Evolutionary conservation across 2,888 invertebrate genomes (phyloP), one percentile per base, ranked within the genome.

Genomic region (Tanytarsus gracilentus): DNA sequence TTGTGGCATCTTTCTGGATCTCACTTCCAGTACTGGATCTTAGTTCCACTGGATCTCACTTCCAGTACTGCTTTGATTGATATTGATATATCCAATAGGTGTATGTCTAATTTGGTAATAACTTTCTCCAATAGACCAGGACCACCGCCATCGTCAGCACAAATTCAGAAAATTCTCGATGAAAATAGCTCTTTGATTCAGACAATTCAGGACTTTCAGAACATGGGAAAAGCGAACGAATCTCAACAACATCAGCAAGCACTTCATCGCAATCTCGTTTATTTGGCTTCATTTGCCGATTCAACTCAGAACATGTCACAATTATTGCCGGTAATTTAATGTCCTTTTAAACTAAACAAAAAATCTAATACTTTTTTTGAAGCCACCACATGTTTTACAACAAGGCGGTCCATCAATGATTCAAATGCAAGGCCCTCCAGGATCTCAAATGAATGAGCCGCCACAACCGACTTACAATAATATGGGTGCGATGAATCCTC

Each of bases 111-210:
- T 23, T 5, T 49, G n/a, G 8, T 40, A 36, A 55, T 40, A 26
- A 21, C 8, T 26, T 18, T 39, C 39, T 48, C 18, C 7, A 9
- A 11, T 33, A 50, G 49, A 27, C 50, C 81, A 36, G 76, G 77
- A 49, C 82, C 81, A 62, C 86, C 90, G 55, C 84, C 88, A 40
- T 90, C 81, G 71, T 85, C 88, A 62, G 85, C 85, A 52, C 90
- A 90, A 75, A 88, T 93, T 68, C 92, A 93, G 73, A 92, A 96
- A 82, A 87, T 98, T 83, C 79, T 98, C 63, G 97, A 98, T 77
- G 98, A 98, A 76, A 98, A 98, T 74, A 90, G 90, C 67, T 93
- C 95, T 71, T 79, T 98, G 48, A 97, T 98, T 68, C 93, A 96
- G 77, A 92, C 93, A 7, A 96, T 98, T 69, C 90, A 94, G 73